Conservation (phyloP, 1,140 invertebrate genomes). For the Ruditapes philippinarum region DNA sequence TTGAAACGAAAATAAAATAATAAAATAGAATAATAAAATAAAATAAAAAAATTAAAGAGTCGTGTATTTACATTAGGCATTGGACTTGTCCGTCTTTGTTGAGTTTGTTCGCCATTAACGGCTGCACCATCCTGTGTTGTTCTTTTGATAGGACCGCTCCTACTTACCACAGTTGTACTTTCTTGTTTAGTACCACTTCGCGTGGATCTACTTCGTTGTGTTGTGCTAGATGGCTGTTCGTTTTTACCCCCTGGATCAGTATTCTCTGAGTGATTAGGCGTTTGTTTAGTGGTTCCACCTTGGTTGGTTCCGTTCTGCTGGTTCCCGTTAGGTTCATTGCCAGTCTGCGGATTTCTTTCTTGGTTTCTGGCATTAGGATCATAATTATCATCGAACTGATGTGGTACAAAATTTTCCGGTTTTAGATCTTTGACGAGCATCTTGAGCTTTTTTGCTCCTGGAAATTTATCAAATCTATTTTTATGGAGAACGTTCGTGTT, state of each 20-base stretch:
- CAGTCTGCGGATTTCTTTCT: neutral
- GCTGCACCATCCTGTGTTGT: too few species aligned
- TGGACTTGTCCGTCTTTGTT: too few species aligned
- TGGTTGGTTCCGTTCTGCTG: neutral
- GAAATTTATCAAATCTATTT: neutral
- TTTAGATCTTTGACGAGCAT: slow-evolving; percentile 20
- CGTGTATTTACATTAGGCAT: too few species aligned
- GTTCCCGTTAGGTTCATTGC: neutral
- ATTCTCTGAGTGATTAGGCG: neutral
- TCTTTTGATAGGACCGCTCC: too few species aligned
- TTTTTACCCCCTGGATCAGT: neutral
- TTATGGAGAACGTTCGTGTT: slow-evolving; percentile 70
- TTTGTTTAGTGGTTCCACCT: neutral
- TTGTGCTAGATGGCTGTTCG: neutral
- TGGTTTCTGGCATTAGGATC: neutral
- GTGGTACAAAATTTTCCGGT: slow-evolving; percentile 49
- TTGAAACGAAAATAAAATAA: too few species aligned
- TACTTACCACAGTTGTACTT: too few species aligned
- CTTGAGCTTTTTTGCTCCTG: slow-evolving; percentile 3
- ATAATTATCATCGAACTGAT: slow-evolving; percentile 36
- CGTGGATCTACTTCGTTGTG: too few species aligned
- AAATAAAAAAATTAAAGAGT: too few species aligned
- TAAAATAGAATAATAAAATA: too few species aligned
- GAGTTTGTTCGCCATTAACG: too few species aligned
- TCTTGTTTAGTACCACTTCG: neutral